These are phyloP conservation scores for Lasiurus cinereus DNA, from an alignment of 2,113 vertebrate species.

Conservation along the genomic window DNA sequence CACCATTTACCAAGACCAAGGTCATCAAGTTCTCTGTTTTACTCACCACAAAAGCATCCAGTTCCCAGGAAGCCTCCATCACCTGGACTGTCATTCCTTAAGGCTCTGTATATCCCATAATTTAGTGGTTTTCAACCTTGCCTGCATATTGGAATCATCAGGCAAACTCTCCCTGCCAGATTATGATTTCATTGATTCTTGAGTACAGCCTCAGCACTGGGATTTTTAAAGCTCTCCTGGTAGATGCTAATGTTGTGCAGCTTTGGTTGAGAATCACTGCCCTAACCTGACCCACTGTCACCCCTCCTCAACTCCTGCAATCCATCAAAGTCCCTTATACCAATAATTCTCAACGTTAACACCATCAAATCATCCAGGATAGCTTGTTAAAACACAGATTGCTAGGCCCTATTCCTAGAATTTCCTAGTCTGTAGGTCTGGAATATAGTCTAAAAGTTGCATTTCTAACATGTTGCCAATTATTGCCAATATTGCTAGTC, in stretches of 20 bases:
- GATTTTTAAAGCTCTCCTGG: conserved; percentile 9
- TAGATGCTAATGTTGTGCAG: neutral
- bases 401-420: neutral
- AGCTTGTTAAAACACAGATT: neutral
- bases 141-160: neutral
- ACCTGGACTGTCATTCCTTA: neutral
- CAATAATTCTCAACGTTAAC: neutral
- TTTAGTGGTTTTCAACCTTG: conserved; percentile 14
- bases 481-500: neutral
- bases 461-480: neutral
- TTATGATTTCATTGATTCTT: neutral
- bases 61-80: neutral
- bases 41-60: neutral
- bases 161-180: conserved; percentile 28
- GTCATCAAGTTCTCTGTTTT: neutral
- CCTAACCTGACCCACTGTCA: neutral
- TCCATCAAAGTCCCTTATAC: neutral
- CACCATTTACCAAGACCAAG: neutral
- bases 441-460: neutral
- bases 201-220: neutral
- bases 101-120: neutral
- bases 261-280: neutral
- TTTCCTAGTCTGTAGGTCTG: neutral
- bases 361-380: neutral
- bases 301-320: neutral